Percentiles rank a stretch among this genome's conserved stretches.
Evolutionary conservation across 1,140 invertebrate species (phyloP).

Genomic region (Cataglyphis hispanica): DNA sequence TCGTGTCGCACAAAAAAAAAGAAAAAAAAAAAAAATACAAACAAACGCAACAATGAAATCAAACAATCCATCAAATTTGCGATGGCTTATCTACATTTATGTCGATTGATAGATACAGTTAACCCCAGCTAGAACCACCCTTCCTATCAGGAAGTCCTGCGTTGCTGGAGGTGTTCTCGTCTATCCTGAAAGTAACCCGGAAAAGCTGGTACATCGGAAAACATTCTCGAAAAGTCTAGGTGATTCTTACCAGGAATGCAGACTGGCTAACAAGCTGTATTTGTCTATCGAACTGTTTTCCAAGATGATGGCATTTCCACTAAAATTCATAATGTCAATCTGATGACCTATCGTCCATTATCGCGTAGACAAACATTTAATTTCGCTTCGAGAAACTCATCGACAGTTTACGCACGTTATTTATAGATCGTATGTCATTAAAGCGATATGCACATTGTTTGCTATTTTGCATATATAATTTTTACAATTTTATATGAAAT

Average conservation of each 20-base stretch:
- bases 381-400: neutral
- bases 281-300: neutral
- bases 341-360: constrained; percentile 28
- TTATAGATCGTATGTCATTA: constrained; percentile 9
- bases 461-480: neutral
- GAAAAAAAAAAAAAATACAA: neutral
- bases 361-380: constrained; percentile 24
- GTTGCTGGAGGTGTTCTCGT: constrained; percentile 50
- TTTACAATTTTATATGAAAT: neutral
- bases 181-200: constrained; percentile 56
- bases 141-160: constrained; percentile 59
- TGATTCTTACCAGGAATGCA: constrained; percentile 49
- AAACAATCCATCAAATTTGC: neutral
- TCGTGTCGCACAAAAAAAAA: neutral
- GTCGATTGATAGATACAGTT: constrained; percentile 28
- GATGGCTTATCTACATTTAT: neutral
- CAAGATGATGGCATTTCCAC: constrained; percentile 26
- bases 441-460: constrained; percentile 3
- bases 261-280: neutral
- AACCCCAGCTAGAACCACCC: constrained; percentile 64
- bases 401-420: neutral
- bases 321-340: constrained; percentile 36
- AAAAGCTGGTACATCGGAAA: constrained; percentile 46
- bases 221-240: constrained; percentile 59
- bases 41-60: neutral